phyloP scores from a whole-genome alignment of 2,113 vertebrate genomes.

The Serinus canaria region DNA sequence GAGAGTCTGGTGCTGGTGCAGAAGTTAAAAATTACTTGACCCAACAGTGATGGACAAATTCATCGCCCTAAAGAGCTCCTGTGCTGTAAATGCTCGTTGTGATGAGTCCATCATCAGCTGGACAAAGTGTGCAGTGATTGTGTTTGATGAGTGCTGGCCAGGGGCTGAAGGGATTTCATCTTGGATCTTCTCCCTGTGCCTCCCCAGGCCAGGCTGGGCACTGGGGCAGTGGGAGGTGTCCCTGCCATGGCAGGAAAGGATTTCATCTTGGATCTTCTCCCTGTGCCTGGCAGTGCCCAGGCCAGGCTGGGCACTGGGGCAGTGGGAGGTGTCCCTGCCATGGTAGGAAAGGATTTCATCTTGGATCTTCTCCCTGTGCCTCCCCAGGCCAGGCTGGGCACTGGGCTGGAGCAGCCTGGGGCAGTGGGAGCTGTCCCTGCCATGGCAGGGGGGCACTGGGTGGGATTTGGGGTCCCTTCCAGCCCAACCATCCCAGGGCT shows the following conservation, averaged over 20 bases:
- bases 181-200: no score
- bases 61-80: not conserved
- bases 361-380: no score
- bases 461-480: not conserved
- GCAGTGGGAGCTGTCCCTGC: not conserved
- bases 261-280: fast-evolving
- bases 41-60: not conserved
- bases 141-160: not conserved
- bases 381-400: fast-evolving
- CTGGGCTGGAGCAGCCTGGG: not conserved
- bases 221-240: not conserved
- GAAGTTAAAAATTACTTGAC: not conserved
- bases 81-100: not conserved
- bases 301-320: not conserved
- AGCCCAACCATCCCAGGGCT: fast-evolving
- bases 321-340: not conserved
- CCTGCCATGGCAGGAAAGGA: not conserved
- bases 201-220: fast-evolving
- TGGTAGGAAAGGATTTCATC: not conserved
- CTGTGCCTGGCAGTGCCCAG: fast-evolving
- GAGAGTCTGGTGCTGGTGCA: not conserved
- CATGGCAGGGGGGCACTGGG: not conserved
- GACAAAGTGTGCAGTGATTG: not conserved
- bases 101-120: not conserved
- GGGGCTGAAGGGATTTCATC: not conserved